Percentiles rank a stretch among this genome's conserved stretches.
Evolutionary conservation across 1,140 invertebrate species (phyloP).

Genomic region (Amphibalanus amphitrite): DNA sequence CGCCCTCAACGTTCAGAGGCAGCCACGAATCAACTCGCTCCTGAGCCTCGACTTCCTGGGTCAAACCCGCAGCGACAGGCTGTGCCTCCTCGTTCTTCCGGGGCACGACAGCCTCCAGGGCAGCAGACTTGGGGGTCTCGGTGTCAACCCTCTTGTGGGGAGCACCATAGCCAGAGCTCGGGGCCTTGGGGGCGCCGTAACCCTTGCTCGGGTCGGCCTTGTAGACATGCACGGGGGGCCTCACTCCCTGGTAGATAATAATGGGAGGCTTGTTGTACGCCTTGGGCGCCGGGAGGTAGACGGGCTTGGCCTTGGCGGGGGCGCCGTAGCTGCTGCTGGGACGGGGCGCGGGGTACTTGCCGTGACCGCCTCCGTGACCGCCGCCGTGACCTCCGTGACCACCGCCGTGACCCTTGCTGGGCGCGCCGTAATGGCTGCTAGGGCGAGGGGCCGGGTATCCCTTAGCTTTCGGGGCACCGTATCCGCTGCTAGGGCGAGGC

Average conservation of each 20-base stretch:
- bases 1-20: neutral
- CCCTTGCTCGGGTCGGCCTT: slow-evolving; percentile 17
- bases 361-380: neutral
- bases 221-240: slow-evolving; percentile 28
- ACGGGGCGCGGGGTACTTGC: neutral
- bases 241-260: slow-evolving; percentile 29
- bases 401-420: neutral
- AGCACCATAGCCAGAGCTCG: slow-evolving; percentile 1
- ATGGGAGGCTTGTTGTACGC: slow-evolving; percentile 27
- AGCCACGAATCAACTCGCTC: neutral
- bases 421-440: neutral
- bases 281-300: slow-evolving; percentile 24
- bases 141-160: slow-evolving; percentile 4
- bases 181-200: slow-evolving; percentile 6
- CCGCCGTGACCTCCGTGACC: neutral
- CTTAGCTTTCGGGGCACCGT: neutral
- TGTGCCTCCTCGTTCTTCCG: slow-evolving; percentile 7
- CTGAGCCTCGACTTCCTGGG: neutral
- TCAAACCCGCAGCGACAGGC: neutral
- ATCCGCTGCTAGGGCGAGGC: neutral
- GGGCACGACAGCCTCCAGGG: neutral
- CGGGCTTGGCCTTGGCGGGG: slow-evolving; percentile 16
- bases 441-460: neutral
- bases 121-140: neutral
- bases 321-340: slow-evolving; percentile 10